Conservation (phyloP, 2,888 invertebrate genomes). For the Temnothorax ravouxi region DNA sequence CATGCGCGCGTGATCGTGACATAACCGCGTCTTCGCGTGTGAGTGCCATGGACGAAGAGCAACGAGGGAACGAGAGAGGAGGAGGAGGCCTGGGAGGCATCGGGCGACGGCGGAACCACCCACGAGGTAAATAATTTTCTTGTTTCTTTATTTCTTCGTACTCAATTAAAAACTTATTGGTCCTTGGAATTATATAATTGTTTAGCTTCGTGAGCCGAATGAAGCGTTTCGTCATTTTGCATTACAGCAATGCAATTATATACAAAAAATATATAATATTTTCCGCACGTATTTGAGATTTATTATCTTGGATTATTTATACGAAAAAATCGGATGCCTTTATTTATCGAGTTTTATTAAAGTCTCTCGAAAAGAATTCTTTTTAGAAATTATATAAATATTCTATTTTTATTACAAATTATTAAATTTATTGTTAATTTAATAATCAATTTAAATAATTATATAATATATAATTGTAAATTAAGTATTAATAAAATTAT, state of each 20-base stretch:
- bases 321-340: background rate
- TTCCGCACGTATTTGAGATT: background rate
- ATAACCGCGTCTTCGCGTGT: background rate
- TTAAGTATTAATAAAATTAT: background rate
- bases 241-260: background rate
- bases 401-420: background rate
- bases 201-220: background rate
- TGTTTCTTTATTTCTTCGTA: background rate
- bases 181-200: conserved; percentile 10
- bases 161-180: background rate
- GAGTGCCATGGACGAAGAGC: background rate
- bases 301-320: background rate
- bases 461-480: background rate
- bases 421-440: background rate
- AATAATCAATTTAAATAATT: background rate
- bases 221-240: background rate
- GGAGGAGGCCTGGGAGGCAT: conserved; percentile 3
- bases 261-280: background rate
- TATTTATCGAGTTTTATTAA: background rate
- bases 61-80: background rate
- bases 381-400: background rate
- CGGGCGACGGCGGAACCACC: background rate
- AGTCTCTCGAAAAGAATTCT: background rate
- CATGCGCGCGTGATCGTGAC: no score
- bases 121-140: conserved; percentile 24